These are phyloP conservation scores for Yoshiicerus persimilis DNA, from an alignment of 1,140 invertebrate genomes.

Conservation along the genomic window DNA sequence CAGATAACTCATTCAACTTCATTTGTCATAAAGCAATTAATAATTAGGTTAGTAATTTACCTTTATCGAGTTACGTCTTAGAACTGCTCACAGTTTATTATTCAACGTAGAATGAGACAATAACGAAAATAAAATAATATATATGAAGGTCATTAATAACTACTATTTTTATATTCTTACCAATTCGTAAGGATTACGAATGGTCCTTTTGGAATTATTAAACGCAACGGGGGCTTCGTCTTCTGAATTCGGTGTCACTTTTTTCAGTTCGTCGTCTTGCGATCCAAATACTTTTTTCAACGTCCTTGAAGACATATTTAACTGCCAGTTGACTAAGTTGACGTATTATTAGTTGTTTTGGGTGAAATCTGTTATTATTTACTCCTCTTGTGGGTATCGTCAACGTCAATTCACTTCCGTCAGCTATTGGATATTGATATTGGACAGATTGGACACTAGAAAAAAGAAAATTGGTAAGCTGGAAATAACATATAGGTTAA, in stretches of 20 bases:
- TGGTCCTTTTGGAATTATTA: slow-evolving; percentile 58
- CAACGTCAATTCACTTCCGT: too few relatives aligned
- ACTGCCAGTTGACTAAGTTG: too few relatives aligned
- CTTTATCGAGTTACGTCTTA: not conserved
- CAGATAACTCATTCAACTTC: slow-evolving; percentile 62
- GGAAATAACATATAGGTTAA: too few relatives aligned
- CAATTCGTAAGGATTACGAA: slow-evolving; percentile 66
- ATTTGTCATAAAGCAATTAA: slow-evolving; percentile 44
- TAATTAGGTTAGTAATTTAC: not conserved
- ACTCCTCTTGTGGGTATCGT: too few relatives aligned
- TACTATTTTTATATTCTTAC: slow-evolving; percentile 54
- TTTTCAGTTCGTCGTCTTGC: slow-evolving; percentile 54
- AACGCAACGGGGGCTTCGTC: slow-evolving; percentile 56
- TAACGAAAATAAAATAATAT: too few relatives aligned
- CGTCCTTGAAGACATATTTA: slow-evolving; percentile 64
- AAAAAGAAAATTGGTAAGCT: too few relatives aligned
- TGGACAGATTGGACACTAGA: too few relatives aligned
- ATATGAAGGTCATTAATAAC: too few relatives aligned
- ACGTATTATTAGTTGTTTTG: too few relatives aligned
- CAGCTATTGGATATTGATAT: too few relatives aligned
- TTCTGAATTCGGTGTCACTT: slow-evolving; percentile 56
- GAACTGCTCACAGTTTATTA: not conserved
- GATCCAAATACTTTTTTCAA: slow-evolving; percentile 65
- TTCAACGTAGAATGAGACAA: too few relatives aligned
- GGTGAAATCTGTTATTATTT: too few relatives aligned